phyloP scores from a whole-genome alignment of 1,140 invertebrate genomes.

The Wiebesia pumilae region DNA sequence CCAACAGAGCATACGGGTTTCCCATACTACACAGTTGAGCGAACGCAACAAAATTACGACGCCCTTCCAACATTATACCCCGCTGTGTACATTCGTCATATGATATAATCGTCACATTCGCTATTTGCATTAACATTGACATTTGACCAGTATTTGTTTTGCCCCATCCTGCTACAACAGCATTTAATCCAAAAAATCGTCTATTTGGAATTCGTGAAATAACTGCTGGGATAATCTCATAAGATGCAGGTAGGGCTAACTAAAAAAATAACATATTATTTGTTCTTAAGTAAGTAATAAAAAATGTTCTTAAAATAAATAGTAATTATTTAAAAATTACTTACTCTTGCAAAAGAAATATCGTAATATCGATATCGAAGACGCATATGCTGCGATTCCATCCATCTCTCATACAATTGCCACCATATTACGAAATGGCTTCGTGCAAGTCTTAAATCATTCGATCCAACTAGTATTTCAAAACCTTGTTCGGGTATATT shows the following conservation, averaged over 20 bases:
- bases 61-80: neutral
- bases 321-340: too few relatives aligned
- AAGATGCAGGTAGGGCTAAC: neutral
- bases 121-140: neutral
- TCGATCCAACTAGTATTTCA: neutral
- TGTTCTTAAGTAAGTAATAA: too few relatives aligned
- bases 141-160: neutral
- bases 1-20: neutral
- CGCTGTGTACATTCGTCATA: neutral
- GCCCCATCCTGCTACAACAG: neutral
- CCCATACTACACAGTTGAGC: neutral
- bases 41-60: neutral
- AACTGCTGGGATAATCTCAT: neutral
- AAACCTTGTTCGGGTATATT: neutral
- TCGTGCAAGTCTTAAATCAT: neutral
- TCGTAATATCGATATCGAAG: neutral
- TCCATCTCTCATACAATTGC: neutral
- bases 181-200: neutral
- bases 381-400: too few relatives aligned
- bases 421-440: neutral
- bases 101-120: neutral
- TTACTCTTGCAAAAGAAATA: neutral
- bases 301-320: too few relatives aligned
- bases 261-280: too few relatives aligned
- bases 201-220: neutral